Percentiles rank a stretch among this genome's conserved stretches.
Evolutionary conservation across 2,797 vertebrate genomes (phyloP).

Genomic region (Acanthiza pusilla): DNA sequence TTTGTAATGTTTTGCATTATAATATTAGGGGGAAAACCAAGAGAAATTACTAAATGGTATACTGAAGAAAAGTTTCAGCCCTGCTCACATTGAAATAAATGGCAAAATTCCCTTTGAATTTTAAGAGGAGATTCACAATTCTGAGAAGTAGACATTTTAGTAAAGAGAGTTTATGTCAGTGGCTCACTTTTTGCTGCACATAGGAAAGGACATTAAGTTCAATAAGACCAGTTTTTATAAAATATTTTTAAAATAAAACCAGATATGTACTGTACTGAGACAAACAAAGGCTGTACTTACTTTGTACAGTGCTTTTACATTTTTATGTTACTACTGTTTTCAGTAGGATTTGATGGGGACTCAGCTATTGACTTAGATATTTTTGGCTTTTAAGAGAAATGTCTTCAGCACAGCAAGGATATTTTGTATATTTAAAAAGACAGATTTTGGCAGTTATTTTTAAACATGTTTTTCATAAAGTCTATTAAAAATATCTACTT

Average conservation of each 20-base stretch:
- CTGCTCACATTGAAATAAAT: not conserved
- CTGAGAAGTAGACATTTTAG: not conserved
- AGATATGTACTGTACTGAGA: conserved; percentile 35
- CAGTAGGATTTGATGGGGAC: conserved; percentile 53
- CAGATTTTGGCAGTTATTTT: conserved; percentile 73
- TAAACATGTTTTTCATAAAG: conserved; percentile 67
- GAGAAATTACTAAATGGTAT: not conserved
- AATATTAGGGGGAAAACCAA: not conserved
- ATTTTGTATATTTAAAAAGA: conserved; percentile 73
- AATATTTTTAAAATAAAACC: conserved; percentile 61
- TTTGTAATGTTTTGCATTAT: not conserved
- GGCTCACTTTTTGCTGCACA: conserved; percentile 46
- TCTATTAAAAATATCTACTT: conserved; percentile 53
- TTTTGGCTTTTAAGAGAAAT: conserved; percentile 58
- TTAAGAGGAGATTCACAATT: not conserved
- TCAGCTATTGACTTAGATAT: conserved; percentile 31
- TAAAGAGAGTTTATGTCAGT: not conserved
- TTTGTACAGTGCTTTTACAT: conserved; percentile 63
- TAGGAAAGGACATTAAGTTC: conserved; percentile 21
- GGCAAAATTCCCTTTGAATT: not conserved
- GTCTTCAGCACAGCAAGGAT: conserved; percentile 37
- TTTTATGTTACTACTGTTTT: conserved; percentile 67
- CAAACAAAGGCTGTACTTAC: conserved; percentile 37
- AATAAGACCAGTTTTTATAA: conserved; percentile 63
- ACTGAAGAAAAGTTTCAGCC: not conserved